Conservation (phyloP, 2,113 vertebrate species). For the Epinephelus moara region DNA sequence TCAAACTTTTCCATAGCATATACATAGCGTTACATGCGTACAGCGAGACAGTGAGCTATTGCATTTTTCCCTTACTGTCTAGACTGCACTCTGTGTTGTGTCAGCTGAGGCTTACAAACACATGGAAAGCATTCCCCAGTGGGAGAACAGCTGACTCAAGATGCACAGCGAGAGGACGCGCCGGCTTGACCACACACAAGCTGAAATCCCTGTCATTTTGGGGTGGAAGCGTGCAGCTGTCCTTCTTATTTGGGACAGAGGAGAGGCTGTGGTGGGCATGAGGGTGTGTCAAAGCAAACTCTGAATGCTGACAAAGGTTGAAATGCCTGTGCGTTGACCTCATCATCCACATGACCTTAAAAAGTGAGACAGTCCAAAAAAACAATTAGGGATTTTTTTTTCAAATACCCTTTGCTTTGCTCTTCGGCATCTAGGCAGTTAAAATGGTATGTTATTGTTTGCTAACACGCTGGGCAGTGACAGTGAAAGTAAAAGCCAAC, state of each 20-base stretch:
- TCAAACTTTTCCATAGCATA: slow-evolving; percentile 33
- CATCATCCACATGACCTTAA: background rate
- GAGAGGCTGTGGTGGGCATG: slow-evolving; percentile 19
- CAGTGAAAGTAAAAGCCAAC: too few species aligned
- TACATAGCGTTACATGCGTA: background rate
- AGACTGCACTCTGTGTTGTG: slow-evolving; percentile 51
- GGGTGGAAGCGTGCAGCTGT: slow-evolving; percentile 65
- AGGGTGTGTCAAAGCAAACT: slow-evolving; percentile 53
- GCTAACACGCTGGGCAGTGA: too few species aligned
- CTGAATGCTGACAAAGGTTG: slow-evolving; percentile 34
- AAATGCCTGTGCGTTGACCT: slow-evolving; percentile 34
- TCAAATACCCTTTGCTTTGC: too few species aligned
- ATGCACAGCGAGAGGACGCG: slow-evolving; percentile 14
- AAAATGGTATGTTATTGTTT: background rate
- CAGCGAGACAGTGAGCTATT: slow-evolving; percentile 47
- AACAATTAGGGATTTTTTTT: too few species aligned
- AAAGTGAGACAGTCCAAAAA: too few species aligned
- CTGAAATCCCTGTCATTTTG: slow-evolving; percentile 23
- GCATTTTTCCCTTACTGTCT: slow-evolving; percentile 49
- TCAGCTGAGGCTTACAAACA: slow-evolving; percentile 62
- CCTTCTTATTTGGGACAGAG: slow-evolving; percentile 45
- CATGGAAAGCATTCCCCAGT: slow-evolving; percentile 42
- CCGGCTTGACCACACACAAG: slow-evolving; percentile 46
- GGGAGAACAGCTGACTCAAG: slow-evolving; percentile 63
- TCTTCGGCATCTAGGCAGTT: background rate